Evolutionary conservation across 2,888 invertebrate species (phyloP).

Genomic region (Metallyticus violacea): DNA sequence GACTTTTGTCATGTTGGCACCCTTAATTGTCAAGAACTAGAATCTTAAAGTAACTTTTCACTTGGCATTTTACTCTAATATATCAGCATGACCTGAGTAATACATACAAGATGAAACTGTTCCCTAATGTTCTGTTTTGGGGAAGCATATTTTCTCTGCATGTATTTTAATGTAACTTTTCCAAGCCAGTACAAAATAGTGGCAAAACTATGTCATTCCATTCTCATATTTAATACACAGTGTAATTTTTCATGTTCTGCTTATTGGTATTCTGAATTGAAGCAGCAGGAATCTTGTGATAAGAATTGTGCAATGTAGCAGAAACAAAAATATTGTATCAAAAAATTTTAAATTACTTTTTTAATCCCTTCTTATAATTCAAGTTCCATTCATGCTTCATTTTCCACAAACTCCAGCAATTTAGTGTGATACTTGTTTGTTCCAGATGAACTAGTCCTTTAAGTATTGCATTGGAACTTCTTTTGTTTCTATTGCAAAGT

Average conservation of each 20-base stretch:
- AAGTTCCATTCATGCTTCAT: background rate
- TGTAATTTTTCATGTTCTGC: background rate
- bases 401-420: background rate
- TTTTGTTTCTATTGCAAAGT: background rate
- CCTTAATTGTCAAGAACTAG: background rate
- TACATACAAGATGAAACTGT: background rate
- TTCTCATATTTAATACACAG: background rate
- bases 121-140: background rate
- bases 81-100: background rate
- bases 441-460: background rate
- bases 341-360: background rate
- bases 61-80: background rate
- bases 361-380: background rate
- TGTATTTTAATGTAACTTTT: background rate
- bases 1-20: background rate
- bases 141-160: background rate
- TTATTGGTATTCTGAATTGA: background rate
- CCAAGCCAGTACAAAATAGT: background rate
- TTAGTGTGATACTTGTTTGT: background rate
- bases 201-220: constrained; percentile 9
- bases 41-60: background rate
- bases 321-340: background rate
- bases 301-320: background rate
- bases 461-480: background rate
- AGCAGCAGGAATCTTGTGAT: background rate